Evolutionary conservation across 30 jellyfish, hydroid and myxozoan species (phyloP).

Genomic region (Pseudorhiza aurosa): DNA sequence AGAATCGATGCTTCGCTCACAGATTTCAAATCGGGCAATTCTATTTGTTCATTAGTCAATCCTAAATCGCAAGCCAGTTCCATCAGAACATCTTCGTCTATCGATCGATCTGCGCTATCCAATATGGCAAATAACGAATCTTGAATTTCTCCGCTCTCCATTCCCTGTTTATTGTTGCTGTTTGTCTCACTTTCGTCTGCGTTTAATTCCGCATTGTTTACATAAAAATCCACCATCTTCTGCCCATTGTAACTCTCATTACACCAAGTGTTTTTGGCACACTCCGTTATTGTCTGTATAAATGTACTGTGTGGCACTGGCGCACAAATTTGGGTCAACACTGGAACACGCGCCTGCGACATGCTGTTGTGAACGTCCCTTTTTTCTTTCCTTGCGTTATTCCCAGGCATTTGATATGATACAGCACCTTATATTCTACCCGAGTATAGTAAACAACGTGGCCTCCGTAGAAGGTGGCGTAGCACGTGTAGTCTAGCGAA

Average conservation of each 20-base stretch:
- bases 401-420: too few species aligned
- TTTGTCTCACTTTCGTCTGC: neutral
- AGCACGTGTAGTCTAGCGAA: constrained; percentile 10
- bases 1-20: constrained; percentile 51
- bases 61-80: constrained; percentile 50
- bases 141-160: constrained; percentile 12
- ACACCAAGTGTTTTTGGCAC: constrained; percentile 60
- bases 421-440: too few species aligned
- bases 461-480: constrained; percentile 19
- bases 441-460: constrained; percentile 34
- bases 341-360: constrained; percentile 48
- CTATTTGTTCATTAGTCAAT: constrained; percentile 52
- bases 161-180: neutral
- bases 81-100: constrained; percentile 61
- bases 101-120: constrained; percentile 40
- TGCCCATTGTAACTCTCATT: neutral
- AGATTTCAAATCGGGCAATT: constrained; percentile 52
- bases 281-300: constrained; percentile 56
- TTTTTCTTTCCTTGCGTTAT: too few species aligned
- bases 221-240: neutral
- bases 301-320: constrained; percentile 70
- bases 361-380: too few species aligned
- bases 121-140: constrained; percentile 33
- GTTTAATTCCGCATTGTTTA: neutral
- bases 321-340: constrained; percentile 60